Base-by-base conservation (phyloP, 2,888 invertebrate genomes). In the Protophormia terraenovae region DNA sequence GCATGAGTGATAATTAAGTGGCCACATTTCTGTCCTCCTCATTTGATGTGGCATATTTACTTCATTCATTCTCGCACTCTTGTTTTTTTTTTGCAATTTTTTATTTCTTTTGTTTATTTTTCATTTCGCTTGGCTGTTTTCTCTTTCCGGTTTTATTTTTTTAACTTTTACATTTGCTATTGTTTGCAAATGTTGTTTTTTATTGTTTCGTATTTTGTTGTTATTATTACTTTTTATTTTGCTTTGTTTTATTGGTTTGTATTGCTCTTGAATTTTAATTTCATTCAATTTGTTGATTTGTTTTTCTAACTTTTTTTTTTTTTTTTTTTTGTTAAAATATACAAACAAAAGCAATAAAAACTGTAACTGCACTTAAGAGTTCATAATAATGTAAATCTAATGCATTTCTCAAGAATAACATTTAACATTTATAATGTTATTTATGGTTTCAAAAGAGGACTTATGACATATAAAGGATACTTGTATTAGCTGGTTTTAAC, bases 1-100 rank as follows among this genome's bases (percentile, higher is more conserved):
- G 88, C 87, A 88, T 87, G 87, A 86, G 87, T 88, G 87, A 87
- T 88, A 89, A 89, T 89, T 88, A 88, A 89, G 88, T 88, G 88
- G 87, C 87, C 87, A 85, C 87, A 84, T 82, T 87, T 82, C 84
- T 78, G 62, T 72, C 79, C 79, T 72, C 76, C 81, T 67, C 71
- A 81, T 81, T 84, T 76, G 69, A 77, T 82, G 82, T 82, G 73
- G 73, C 77, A 81, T 66, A 71, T 79, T 29, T 55, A 27, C 24
- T 76, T 41, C 27, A 50, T 50, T 76, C 76, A 53, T 72, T 29
- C 22, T n/a, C n/a, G n/a, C n/a, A 60, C 29, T 62, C 19, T 58
- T 14, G 12, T 47, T 72, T 35, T 45, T 67, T 47, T 29, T 47
- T 71, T 71, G 3, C 38, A 50, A 14, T 35, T 60, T 45, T 79